phyloP scores from a whole-genome alignment of 2,113 vertebrate species.

The Carassius auratus region DNA sequence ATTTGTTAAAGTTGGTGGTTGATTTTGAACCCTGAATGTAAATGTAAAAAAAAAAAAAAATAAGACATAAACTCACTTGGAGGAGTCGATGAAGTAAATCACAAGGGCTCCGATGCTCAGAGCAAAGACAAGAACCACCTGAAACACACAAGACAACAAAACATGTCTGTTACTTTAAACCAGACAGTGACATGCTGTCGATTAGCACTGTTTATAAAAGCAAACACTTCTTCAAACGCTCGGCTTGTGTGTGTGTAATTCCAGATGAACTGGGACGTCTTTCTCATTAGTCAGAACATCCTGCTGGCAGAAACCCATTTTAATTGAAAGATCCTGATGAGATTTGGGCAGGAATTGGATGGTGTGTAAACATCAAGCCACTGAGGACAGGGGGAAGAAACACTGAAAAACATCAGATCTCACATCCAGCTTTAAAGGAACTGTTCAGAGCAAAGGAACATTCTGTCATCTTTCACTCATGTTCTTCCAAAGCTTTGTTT shows the following conservation, averaged over 20 bases:
- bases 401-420: background rate
- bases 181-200: background rate
- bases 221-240: no score
- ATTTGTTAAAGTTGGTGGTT: background rate
- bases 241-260: no score
- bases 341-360: slow-evolving; percentile 2
- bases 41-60: background rate
- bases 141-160: slow-evolving; percentile 52
- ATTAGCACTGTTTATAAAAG: no score
- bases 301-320: slow-evolving; percentile 15
- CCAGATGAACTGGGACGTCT: background rate
- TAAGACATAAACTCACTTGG: slow-evolving; percentile 77
- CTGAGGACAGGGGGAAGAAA: background rate
- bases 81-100: slow-evolving; percentile 99
- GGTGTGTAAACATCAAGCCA: background rate
- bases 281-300: background rate
- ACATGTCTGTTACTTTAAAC: background rate
- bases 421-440: background rate
- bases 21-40: background rate
- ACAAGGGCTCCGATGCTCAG: slow-evolving; percentile 99
- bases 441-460: background rate
- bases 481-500: background rate
- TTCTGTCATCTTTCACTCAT: no score
- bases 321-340: background rate
- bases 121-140: slow-evolving; percentile 98